A percentile compares a stretch with the other conserved stretches of the same genome.
phyloP scores from a whole-genome alignment of 2,888 invertebrate species.

The Lasioglossum vierecki region DNA sequence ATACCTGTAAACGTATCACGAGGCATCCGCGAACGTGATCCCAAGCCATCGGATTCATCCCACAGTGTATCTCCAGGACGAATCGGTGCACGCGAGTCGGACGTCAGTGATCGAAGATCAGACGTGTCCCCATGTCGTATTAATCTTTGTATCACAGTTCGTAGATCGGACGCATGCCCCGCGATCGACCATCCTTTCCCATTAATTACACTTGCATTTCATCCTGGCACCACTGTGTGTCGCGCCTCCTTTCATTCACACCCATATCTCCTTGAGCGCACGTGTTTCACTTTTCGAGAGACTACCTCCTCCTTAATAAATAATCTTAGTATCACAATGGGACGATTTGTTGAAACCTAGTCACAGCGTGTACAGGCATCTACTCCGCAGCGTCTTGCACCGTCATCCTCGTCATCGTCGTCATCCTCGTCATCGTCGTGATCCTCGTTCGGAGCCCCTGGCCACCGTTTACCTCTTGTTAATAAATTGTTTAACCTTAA shows the following conservation, averaged over 20 bases:
- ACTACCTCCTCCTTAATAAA: slow-evolving; percentile 53
- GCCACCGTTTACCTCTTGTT: background rate
- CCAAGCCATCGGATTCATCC: slow-evolving; percentile 49
- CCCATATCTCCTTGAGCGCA: slow-evolving; percentile 62
- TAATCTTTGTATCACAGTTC: slow-evolving; percentile 68
- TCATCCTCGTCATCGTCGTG: background rate
- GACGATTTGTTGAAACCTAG: slow-evolving; percentile 61
- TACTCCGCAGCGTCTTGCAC: background rate
- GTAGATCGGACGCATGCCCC: slow-evolving; percentile 58
- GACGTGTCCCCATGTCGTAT: slow-evolving; percentile 19
- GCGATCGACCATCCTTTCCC: slow-evolving; percentile 64
- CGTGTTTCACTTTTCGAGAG: slow-evolving; percentile 59
- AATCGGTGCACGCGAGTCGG: slow-evolving; percentile 38
- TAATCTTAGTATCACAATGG: slow-evolving; percentile 72
- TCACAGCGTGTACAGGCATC: slow-evolving; percentile 2
- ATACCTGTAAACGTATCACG: slow-evolving; percentile 58
- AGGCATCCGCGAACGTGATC: slow-evolving; percentile 35
- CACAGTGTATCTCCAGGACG: slow-evolving; percentile 16
- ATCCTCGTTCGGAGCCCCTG: background rate
- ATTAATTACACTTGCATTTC: slow-evolving; percentile 65
- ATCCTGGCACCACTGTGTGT: slow-evolving; percentile 49
- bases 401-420: background rate
- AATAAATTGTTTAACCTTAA: slow-evolving; percentile 64
- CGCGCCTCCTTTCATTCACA: slow-evolving; percentile 66
- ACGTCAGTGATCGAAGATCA: slow-evolving; percentile 54